A percentile compares a stretch with the other conserved stretches of the same genome.
phyloP scores from a whole-genome alignment of 2,888 invertebrate species.

The Himalopsyche tibetana region DNA sequence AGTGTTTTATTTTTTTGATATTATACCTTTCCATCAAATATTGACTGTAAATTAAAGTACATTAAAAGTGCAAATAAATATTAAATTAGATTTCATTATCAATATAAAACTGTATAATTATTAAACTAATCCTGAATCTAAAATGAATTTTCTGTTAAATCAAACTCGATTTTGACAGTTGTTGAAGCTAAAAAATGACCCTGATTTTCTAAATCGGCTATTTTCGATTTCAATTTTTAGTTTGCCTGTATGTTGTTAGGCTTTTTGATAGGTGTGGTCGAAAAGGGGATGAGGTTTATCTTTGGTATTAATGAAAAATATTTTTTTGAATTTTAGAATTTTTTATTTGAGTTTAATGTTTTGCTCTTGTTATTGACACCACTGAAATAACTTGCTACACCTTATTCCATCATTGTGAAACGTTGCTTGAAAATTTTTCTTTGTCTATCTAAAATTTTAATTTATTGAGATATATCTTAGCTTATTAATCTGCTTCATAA shows the following conservation, averaged over 20 bases:
- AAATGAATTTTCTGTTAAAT: too few species aligned
- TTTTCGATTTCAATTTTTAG: not conserved
- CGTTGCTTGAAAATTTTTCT: not conserved
- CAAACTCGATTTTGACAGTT: too few species aligned
- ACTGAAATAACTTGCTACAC: not conserved
- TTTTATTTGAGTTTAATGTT: conserved; percentile 34
- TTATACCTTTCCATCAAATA: too few species aligned
- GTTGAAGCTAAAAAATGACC: not conserved
- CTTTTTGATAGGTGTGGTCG: not conserved
- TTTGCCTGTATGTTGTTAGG: not conserved
- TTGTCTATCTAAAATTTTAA: too few species aligned
- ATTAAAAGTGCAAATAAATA: too few species aligned
- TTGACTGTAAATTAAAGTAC: too few species aligned
- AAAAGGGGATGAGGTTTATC: not conserved
- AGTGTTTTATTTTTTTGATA: too few species aligned
- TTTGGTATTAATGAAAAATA: conserved; percentile 10
- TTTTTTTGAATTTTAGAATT: conserved; percentile 3
- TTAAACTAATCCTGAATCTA: too few species aligned
- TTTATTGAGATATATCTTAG: too few species aligned
- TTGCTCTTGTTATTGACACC: not conserved
- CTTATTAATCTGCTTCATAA: not conserved
- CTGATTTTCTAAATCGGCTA: not conserved
- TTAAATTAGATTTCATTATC: too few species aligned
- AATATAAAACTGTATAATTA: too few species aligned
- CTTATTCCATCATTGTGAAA: not conserved